Base-by-base conservation (phyloP, 2,888 invertebrate genomes). In the Aphrophora alni region DNA sequence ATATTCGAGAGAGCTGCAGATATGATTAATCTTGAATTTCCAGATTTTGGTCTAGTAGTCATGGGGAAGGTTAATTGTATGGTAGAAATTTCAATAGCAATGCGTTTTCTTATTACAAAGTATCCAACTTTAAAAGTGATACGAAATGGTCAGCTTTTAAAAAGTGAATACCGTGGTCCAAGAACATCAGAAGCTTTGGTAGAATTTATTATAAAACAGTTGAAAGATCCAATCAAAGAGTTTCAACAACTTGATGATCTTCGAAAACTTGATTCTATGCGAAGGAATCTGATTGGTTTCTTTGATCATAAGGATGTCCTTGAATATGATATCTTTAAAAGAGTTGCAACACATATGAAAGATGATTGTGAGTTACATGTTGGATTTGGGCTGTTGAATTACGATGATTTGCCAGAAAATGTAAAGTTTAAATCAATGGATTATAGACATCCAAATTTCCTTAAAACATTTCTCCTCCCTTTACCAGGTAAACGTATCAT, bases 61-160 rank as follows among this genome's bases (percentile, higher is more conserved):
- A 94, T 99, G 91, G 99, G 95, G 72, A 98, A 98, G 90, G 97
- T 99, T 8, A 98, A 99, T 89, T 98, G 99, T 90, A 99, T 99
- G 89, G 92, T 92, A 86, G 97, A 99, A 90, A 75, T 89, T 82
- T 90, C 92, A 25, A 91, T 99, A 80, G 95, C 98, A 1, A 93
- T 95, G 7, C 92, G 96, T 85, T 99, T 97, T 89, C 98, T 98
- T 87, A 98, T 99, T 81, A 95, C 95, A 80, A 99, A 99, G 90
- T 99, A 99, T 90, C 99, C 99, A 7, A 99, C 99, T 5, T 89
- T 99, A 80, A 99, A 99, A 89, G 89, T 99, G 24, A 95, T 98
- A 85, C 92, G 96, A 77, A 97, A 97, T 91, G 97, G 97, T 0
- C 93, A 95, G 86, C 93, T 95, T 21, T 93, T 94, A 17, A 97